These are phyloP conservation scores for Cerastis leucographa DNA, from an alignment of 2,888 invertebrate genomes.

Conservation along the genomic window DNA sequence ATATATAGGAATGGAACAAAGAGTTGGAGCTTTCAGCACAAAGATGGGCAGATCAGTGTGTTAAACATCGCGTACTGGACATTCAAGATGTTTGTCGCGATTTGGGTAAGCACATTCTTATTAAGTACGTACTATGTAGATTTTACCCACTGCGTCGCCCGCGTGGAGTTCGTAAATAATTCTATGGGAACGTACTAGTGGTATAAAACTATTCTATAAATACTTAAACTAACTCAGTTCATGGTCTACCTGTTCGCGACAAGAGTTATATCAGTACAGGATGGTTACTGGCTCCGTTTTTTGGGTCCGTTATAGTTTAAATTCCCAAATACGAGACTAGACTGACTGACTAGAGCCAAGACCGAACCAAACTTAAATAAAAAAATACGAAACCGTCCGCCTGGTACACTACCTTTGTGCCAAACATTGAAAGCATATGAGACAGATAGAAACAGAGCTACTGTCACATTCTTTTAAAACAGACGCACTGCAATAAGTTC, in stretches of 20 bases:
- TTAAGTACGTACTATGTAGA: not conserved
- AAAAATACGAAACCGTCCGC: too few relatives aligned
- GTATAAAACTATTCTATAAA: not conserved
- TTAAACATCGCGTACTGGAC: constrained; percentile 74
- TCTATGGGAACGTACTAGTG: not conserved
- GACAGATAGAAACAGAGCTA: not conserved
- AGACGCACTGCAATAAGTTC: too few relatives aligned
- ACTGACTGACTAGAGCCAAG: too few relatives aligned
- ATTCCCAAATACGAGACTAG: too few relatives aligned
- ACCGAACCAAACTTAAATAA: too few relatives aligned
- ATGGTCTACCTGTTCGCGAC: not conserved
- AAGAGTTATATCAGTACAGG: too few relatives aligned
- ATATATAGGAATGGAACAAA: constrained; percentile 80
- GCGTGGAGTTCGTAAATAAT: not conserved
- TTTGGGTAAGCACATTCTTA: constrained; percentile 72
- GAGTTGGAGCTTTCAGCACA: constrained; percentile 82
- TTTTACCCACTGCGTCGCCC: not conserved
- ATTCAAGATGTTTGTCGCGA: constrained; percentile 80
- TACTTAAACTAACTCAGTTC: not conserved
- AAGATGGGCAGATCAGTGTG: constrained; percentile 86
- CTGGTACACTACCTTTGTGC: too few relatives aligned
- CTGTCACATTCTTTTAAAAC: too few relatives aligned
- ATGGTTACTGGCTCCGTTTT: too few relatives aligned
- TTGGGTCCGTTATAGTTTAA: too few relatives aligned
- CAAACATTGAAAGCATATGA: not conserved